phyloP scores from a whole-genome alignment of 2,888 invertebrate genomes.

The Agrilus mali region DNA sequence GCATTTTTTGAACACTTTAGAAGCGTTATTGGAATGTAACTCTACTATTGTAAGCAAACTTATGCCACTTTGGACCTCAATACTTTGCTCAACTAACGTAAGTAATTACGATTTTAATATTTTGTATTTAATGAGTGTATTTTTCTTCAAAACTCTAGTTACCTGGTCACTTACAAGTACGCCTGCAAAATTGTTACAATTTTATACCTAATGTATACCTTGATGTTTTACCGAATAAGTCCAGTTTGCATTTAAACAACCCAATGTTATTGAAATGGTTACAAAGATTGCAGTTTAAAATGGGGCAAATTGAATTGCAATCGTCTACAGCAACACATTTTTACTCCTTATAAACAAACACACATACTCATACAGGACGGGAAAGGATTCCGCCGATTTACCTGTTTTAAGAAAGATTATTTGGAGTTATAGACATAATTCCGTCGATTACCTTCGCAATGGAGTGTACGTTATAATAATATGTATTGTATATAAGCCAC shows the following conservation, averaged over 20 bases:
- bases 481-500: no score
- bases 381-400: no score
- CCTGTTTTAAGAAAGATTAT: no score
- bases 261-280: constrained; percentile 66
- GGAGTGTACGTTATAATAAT: no score
- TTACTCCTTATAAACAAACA: constrained; percentile 49
- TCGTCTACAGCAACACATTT: constrained; percentile 86
- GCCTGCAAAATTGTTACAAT: constrained; percentile 80
- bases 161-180: constrained; percentile 75
- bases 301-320: constrained; percentile 93
- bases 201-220: constrained; percentile 49
- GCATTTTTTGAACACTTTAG: constrained; percentile 89
- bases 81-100: constrained; percentile 83
- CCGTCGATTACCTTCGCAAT: no score
- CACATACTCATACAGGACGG: no score
- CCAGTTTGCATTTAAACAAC: constrained; percentile 34
- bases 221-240: constrained; percentile 34
- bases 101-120: constrained; percentile 12
- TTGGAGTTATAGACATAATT: no score
- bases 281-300: constrained; percentile 89
- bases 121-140: not conserved
- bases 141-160: constrained; percentile 42
- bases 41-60: constrained; percentile 85
- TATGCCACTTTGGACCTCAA: constrained; percentile 91
- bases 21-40: constrained; percentile 89